Evolutionary conservation across 2,797 vertebrate species (phyloP).

Genomic region (Cossypha dichroa): DNA sequence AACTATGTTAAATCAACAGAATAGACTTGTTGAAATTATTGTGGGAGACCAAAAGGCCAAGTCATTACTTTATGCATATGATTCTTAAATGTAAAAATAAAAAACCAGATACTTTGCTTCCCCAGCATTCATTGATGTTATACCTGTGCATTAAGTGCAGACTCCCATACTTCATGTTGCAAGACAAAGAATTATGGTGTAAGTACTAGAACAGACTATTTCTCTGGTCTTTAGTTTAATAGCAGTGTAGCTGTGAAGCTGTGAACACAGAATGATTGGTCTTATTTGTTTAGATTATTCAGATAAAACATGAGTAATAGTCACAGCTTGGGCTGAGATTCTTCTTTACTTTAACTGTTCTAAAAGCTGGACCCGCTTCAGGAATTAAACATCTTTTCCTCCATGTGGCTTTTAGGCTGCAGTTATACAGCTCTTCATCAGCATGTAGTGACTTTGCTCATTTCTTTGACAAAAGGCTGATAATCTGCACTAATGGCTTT

Average conservation of each 20-base stretch:
- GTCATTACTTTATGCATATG: constrained; percentile 18
- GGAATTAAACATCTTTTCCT: background rate
- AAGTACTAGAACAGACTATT: background rate
- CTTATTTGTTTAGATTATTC: constrained; percentile 40
- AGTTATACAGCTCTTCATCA: constrained; percentile 14
- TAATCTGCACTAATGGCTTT: constrained; percentile 27
- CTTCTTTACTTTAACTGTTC: background rate
- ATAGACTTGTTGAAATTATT: constrained; percentile 16
- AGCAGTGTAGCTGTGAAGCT: background rate
- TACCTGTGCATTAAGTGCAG: constrained; percentile 2
- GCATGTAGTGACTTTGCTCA: constrained; percentile 32
- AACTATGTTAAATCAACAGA: background rate
- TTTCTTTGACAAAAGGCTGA: constrained; percentile 28
- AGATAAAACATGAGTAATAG: background rate
- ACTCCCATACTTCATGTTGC: background rate
- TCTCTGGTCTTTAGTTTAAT: constrained; percentile 9
- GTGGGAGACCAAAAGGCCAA: constrained; percentile 24
- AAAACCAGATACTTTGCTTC: background rate
- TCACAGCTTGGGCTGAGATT: background rate
- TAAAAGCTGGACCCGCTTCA: background rate
- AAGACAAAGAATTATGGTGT: constrained; percentile 3
- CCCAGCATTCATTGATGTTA: background rate
- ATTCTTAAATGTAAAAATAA: constrained; percentile 51
- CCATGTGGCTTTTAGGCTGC: background rate
- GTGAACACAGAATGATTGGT: background rate